phyloP scores from a whole-genome alignment of 1,140 invertebrate species.

The Bombus waltoni region DNA sequence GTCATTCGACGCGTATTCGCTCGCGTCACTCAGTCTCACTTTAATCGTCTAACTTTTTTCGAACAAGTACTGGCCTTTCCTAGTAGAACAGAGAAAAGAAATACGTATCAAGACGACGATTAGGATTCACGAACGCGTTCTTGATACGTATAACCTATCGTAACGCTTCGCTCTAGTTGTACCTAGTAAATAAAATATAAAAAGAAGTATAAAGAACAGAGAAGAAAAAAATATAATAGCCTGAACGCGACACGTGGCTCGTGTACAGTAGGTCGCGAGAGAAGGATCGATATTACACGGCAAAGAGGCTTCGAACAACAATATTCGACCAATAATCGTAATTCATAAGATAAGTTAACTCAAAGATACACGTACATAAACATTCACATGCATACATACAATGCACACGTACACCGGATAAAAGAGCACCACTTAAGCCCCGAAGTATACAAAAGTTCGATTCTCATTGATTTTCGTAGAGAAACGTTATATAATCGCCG shows the following conservation, averaged over 20 bases:
- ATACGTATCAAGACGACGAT: slow-evolving; percentile 23
- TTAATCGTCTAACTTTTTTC: slow-evolving; percentile 50
- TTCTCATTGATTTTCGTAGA: slow-evolving; percentile 19
- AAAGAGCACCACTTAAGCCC: slow-evolving; percentile 10
- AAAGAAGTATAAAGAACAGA: background rate
- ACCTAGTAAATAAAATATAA: slow-evolving; percentile 2
- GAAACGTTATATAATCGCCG: background rate
- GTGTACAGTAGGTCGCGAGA: slow-evolving; percentile 4
- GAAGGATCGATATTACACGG: slow-evolving; percentile 23
- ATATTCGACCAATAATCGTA: slow-evolving; percentile 72
- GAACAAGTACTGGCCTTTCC: slow-evolving; percentile 61
- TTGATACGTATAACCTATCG: background rate
- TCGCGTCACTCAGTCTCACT: slow-evolving; percentile 30
- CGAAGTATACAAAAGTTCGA: slow-evolving; percentile 36
- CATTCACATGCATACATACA: background rate
- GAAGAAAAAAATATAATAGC: background rate
- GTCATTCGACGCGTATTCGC: slow-evolving; percentile 28
- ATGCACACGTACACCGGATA: background rate
- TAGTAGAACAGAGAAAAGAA: slow-evolving; percentile 23
- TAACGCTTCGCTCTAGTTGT: slow-evolving; percentile 40
- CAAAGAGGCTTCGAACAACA: slow-evolving; percentile 52
- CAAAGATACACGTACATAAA: background rate
- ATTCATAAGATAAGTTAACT: slow-evolving; percentile 54
- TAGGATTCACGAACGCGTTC: background rate
- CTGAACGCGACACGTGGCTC: slow-evolving; percentile 9